These are phyloP conservation scores for Babyrousa celebensis DNA, from an alignment of 2,797 vertebrate species.

Conservation along the genomic window DNA sequence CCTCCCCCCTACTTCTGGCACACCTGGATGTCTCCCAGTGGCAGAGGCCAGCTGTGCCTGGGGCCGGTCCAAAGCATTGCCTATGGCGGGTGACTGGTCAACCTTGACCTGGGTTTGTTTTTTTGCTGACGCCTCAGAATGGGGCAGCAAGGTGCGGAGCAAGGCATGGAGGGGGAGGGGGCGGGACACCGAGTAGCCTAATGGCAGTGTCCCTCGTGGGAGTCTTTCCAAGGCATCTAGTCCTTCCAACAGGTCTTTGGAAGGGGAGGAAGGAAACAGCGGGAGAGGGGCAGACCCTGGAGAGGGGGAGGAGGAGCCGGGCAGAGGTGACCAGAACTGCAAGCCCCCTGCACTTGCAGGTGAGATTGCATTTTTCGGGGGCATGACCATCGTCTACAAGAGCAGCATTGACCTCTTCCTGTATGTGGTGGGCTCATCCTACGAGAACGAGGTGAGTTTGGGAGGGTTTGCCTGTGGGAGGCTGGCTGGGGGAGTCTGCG, in stretches of 20 bases:
- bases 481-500: not conserved
- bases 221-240: not conserved
- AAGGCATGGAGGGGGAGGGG: not conserved
- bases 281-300: not conserved
- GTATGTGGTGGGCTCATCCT: conserved; percentile 95
- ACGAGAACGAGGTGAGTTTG: conserved; percentile 95
- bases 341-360: conserved; percentile 88
- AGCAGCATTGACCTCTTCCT: conserved; percentile 96
- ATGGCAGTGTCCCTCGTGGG: not conserved
- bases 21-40: not conserved
- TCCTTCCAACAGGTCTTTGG: not conserved
- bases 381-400: conserved; percentile 96
- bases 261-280: not conserved
- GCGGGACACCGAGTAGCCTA: not conserved
- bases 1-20: not conserved
- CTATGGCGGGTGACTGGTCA: not conserved
- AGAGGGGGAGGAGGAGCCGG: not conserved
- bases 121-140: not conserved
- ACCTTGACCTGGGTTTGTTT: not conserved
- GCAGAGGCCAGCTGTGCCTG: not conserved
- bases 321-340: not conserved
- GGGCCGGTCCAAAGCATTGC: not conserved
- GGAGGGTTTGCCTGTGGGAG: not conserved
- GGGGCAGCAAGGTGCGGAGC: not conserved
- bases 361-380: conserved; percentile 95